Evolutionary conservation across 2,113 vertebrate species (phyloP).

Genomic region (Cynopterus brachyotis): DNA sequence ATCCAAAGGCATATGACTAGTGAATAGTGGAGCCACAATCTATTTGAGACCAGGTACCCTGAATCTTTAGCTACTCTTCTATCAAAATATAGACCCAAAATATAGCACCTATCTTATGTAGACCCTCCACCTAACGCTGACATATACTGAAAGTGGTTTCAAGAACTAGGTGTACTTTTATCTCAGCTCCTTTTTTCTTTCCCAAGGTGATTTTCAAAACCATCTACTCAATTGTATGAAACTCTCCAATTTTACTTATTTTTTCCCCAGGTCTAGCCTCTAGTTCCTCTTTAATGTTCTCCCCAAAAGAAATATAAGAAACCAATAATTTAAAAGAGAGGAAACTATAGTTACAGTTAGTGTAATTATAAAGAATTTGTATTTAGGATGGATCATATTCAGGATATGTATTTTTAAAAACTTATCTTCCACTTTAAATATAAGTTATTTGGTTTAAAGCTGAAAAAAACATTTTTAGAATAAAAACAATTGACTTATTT

Average conservation of each 20-base stretch:
- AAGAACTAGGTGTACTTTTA: not conserved
- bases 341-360: not conserved
- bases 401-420: not conserved
- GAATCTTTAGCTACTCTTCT: not conserved
- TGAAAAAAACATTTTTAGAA: not conserved
- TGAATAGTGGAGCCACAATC: not conserved
- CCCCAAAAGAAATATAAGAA: not conserved
- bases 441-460: not conserved
- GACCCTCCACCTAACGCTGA: not conserved
- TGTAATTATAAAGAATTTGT: not conserved
- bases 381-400: conserved; percentile 18
- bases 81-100: not conserved
- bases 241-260: not conserved
- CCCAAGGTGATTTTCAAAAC: conserved; percentile 1
- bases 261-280: not conserved
- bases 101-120: not conserved
- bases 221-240: not conserved
- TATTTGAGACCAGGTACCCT: not conserved
- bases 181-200: not conserved
- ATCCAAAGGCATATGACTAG: not conserved
- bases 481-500: conserved; percentile 34
- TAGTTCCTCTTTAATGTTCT: conserved; percentile 9
- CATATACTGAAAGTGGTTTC: not conserved
- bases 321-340: not conserved
- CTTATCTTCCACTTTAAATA: not conserved